Base-by-base conservation (phyloP, 2,888 invertebrate genomes). In the Lacanobia wlatinum region DNA sequence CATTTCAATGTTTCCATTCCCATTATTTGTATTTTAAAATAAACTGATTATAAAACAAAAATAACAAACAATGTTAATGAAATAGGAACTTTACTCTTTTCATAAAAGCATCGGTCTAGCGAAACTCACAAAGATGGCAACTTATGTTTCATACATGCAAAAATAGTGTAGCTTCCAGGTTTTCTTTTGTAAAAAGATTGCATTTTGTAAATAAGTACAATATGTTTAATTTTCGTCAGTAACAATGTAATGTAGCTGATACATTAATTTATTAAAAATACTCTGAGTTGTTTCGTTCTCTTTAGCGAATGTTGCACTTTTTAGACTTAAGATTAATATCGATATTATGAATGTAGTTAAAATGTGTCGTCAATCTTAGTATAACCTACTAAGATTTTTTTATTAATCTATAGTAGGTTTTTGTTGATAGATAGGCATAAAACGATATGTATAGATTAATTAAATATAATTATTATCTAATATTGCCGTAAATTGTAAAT, bases 171-270 rank as follows among this genome's bases (percentile, higher is more conserved):
- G 76, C 78, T 85, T 83, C 74, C 74, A 81, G 83, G 78, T 85
- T 80, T 89, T 91, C 86, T 89, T 92, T 92, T 91, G 90, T 92
- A 92, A 92, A 90, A 92, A 91, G 90, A 90, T 89, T 94, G 95
- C 95, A 95, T 96, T 95, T 95, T 95, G 94, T 95, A 96, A 95
- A 96, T 96, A 95, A 94, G 93, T 95, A 95, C 93, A 94, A 94
- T 88, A 88, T 88, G 68, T 87, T 86, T 87, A 88, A 88, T 85
- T 89, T 89, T 91, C 88, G 88, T 88, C 89, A 89, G 88, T 90
- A 89, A 90, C 88, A 86, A 86, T 88, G 85, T 90, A 90, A 91
- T 90, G 90, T 93, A 93, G 92, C 88, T 92, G 90, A 89, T 92
- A 91, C 91, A 92, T 92, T 94, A 94, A 95, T 95, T 96, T 96